Conservation (phyloP, 2,797 vertebrate genomes). For the Enteromius fasciolatus region DNA sequence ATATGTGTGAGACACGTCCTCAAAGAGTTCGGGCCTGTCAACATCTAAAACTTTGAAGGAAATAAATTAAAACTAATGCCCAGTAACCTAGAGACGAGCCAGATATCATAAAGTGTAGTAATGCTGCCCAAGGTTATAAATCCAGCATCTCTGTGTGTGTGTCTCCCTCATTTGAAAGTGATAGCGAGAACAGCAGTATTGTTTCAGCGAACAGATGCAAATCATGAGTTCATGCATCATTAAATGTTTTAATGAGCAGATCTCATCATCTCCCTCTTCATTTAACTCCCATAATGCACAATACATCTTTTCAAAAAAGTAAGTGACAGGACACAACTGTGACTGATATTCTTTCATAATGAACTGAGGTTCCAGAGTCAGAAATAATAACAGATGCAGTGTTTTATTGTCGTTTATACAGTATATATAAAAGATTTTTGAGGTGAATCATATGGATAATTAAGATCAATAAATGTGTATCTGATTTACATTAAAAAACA, state of each 20-base stretch:
- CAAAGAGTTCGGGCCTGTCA: not conserved
- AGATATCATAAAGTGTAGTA: constrained; percentile 3
- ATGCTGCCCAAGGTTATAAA: constrained; percentile 24
- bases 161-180: constrained; percentile 4
- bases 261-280: constrained; percentile 30
- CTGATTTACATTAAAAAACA: not conserved
- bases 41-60: constrained; percentile 13
- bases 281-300: constrained; percentile 35
- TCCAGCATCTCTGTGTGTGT: not conserved
- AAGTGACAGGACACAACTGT: constrained; percentile 7
- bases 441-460: not conserved
- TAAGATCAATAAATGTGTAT: not conserved
- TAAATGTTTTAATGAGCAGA: constrained; percentile 46
- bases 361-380: not conserved
- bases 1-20: not conserved
- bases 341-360: constrained; percentile 12
- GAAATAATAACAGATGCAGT: not conserved
- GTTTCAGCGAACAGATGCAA: constrained; percentile 38
- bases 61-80: constrained; percentile 25
- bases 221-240: constrained; percentile 38
- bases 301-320: constrained; percentile 19
- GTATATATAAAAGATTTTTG: no score
- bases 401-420: no score
- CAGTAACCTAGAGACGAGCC: not conserved
- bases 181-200: not conserved